These are phyloP conservation scores for Drosophila triauraria DNA, from an alignment of 1,140 invertebrate genomes.

Conservation along the genomic window DNA sequence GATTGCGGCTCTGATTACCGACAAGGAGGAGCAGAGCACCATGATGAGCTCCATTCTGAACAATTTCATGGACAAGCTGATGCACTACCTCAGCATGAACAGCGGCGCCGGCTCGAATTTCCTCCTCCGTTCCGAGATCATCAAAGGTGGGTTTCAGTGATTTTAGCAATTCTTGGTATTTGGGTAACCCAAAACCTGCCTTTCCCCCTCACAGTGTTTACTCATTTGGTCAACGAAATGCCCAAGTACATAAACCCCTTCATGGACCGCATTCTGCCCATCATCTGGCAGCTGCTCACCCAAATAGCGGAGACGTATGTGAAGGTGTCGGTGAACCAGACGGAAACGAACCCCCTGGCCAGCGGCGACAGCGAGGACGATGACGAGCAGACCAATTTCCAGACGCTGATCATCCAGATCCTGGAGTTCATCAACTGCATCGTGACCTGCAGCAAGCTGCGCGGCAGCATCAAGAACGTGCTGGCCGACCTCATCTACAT, in stretches of 20 bases:
- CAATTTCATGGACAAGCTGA: constrained; percentile 90
- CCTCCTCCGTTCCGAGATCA: constrained; percentile 90
- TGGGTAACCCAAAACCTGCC: not conserved
- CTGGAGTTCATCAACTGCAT: constrained; percentile 90
- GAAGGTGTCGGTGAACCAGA: constrained; percentile 81
- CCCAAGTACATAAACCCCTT: constrained; percentile 89
- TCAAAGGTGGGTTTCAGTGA: constrained; percentile 86
- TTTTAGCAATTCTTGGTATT: not conserved
- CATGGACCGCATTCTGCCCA: constrained; percentile 89
- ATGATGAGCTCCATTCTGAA: constrained; percentile 89
- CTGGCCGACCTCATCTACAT: constrained; percentile 91
- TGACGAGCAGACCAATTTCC: constrained; percentile 90
- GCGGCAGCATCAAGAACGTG: constrained; percentile 88
- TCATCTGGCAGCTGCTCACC: constrained; percentile 90
- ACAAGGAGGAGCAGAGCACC: constrained; percentile 89
- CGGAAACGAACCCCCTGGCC: constrained; percentile 68
- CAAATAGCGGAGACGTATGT: constrained; percentile 88
- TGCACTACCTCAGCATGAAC: constrained; percentile 87
- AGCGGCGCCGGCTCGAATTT: constrained; percentile 88
- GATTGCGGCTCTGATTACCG: constrained; percentile 88
- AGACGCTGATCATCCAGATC: constrained; percentile 91
- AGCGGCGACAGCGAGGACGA: constrained; percentile 73
- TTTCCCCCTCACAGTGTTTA: constrained; percentile 85
- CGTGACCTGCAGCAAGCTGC: constrained; percentile 88
- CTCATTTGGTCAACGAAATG: constrained; percentile 88